These are phyloP conservation scores for Hucho hucho DNA, from an alignment of 2,113 vertebrate species.

Conservation along the genomic window DNA sequence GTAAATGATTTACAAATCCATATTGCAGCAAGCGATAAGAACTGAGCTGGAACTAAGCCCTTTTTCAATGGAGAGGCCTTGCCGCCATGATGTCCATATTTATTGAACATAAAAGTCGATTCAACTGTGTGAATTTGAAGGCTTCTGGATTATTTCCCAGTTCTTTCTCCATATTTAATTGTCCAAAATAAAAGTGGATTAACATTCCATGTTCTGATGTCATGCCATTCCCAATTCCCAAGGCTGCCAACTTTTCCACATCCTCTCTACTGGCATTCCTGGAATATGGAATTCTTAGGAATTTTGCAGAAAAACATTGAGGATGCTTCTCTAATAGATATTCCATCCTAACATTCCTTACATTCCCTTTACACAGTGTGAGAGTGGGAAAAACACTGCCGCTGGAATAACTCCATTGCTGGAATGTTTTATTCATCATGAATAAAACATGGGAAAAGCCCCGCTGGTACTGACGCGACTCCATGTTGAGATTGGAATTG, in stretches of 20 bases:
- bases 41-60: slow-evolving; percentile 7
- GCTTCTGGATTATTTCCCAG: slow-evolving; percentile 24
- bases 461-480: slow-evolving; percentile 45
- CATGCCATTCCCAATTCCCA: slow-evolving; percentile 20
- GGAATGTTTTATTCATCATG: slow-evolving; percentile 25
- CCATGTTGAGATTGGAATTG: slow-evolving; percentile 48
- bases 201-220: slow-evolving; percentile 10
- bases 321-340: not conserved
- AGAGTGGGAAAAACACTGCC: slow-evolving; percentile 36
- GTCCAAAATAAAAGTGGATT: slow-evolving; percentile 18
- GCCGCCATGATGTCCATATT: slow-evolving; percentile 4
- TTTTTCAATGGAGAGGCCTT: slow-evolving; percentile 8
- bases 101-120: slow-evolving; percentile 11
- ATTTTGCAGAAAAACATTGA: not conserved
- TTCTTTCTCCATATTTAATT: slow-evolving; percentile 14
- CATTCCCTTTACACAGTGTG: slow-evolving; percentile 28
- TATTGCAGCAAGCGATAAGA: slow-evolving; percentile 16
- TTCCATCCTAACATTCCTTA: slow-evolving; percentile 16
- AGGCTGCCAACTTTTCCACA: not conserved
- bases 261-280: slow-evolving; percentile 21
- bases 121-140: slow-evolving; percentile 13
- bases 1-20: slow-evolving; percentile 2
- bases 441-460: slow-evolving; percentile 65
- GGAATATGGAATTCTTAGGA: slow-evolving; percentile 16
- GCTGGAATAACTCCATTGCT: slow-evolving; percentile 57